Evolutionary conservation across 2,113 vertebrate genomes (phyloP), one percentile per base, ranked within the genome.

Genomic region (Buteo buteo): DNA sequence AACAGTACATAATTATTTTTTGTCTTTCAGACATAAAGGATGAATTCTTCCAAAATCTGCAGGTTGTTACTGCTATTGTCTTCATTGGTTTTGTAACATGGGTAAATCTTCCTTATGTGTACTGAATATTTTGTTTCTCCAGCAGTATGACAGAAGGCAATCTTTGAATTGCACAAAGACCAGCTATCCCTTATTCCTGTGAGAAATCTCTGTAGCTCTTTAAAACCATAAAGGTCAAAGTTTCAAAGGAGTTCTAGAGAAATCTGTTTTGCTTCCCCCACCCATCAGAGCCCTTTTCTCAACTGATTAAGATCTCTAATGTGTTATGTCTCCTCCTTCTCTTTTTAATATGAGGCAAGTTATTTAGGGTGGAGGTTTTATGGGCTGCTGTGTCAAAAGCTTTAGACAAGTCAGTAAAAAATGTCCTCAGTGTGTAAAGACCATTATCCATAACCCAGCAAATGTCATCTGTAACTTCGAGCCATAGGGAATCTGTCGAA

Each of bases 351-450:
- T 1, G 45, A 92, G 67, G 54, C 86, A 83, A 91, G 91, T 97
- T 97, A 89, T 92, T 97, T 96, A 96, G 76, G 86, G 86, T 83
- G 84, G 87, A 89, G 76, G 36, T 89, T 97, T 96, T 96, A 96
- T 94, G 95, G 91, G 93, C 83, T 93, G 86, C 91, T 94, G 55
- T 93, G 94, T 97, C 94, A 97, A 96, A 97, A 96, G 96, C 94
- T 97, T 97, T 94, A 95, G 97, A 96, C 82, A 92, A 96, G 96
- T 91, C 90, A 94, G 88, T 95, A 93, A 94, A 97, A 96, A 96
- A 89, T 88, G 50, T 94, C 91, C 93, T 82, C 28, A 24, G 66
- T 84, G 70, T 90, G 69, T 96, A 93, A 94, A 96, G 94, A 82
- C 77, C 52, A 31, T 97, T 97, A 97, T 96, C 96, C 86, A 90